A percentile compares a stretch with the other conserved stretches of the same genome.
These are phyloP conservation scores for Tragulus kanchil DNA, from an alignment of 2,113 vertebrate genomes.

Conservation along the genomic window DNA sequence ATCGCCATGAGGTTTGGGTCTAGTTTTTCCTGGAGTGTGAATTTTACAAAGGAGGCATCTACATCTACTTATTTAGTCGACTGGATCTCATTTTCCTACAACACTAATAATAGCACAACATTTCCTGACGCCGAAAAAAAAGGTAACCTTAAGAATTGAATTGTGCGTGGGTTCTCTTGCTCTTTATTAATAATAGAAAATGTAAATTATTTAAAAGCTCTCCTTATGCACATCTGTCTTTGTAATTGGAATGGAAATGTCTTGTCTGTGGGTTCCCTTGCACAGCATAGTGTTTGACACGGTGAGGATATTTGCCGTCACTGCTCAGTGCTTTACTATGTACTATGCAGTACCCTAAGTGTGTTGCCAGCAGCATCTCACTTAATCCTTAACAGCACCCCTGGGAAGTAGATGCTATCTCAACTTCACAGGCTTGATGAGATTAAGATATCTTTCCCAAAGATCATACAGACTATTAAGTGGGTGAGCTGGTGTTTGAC, in stretches of 20 bases:
- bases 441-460: conserved; percentile 22
- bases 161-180: conserved; percentile 40
- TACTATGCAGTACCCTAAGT: not conserved
- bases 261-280: not conserved
- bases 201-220: conserved; percentile 22
- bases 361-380: not conserved
- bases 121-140: conserved; percentile 90
- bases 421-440: not conserved
- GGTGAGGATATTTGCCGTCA: not conserved
- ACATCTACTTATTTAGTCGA: conserved; percentile 83
- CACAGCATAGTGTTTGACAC: not conserved
- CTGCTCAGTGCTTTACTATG: not conserved
- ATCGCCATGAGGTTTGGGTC: conserved; percentile 89
- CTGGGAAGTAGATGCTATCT: conserved; percentile 4
- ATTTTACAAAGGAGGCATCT: conserved; percentile 80
- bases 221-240: not conserved
- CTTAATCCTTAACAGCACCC: not conserved
- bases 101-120: conserved; percentile 84
- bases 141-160: conserved; percentile 85
- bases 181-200: conserved; percentile 39
- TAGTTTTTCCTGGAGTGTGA: conserved; percentile 88
- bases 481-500: conserved; percentile 13
- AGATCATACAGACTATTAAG: not conserved
- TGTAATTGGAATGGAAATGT: conserved; percentile 44
- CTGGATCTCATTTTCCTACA: conserved; percentile 88